phyloP scores from a whole-genome alignment of 2,797 vertebrate species.

The Rhabdophis nuchalis region DNA sequence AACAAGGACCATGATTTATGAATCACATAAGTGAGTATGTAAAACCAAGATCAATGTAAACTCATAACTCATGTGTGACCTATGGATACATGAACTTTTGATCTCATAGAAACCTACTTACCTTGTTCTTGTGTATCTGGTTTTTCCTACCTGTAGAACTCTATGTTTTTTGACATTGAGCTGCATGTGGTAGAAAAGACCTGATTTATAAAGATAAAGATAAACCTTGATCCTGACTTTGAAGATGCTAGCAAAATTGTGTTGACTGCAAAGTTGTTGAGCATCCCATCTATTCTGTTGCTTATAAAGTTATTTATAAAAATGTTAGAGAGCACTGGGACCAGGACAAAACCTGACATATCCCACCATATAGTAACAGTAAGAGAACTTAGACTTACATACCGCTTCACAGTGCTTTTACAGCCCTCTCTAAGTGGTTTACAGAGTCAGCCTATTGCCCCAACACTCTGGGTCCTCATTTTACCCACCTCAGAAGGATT shows the following conservation, averaged over 20 bases:
- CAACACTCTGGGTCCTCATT: too few relatives aligned
- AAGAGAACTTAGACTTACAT: too few relatives aligned
- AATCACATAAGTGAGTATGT: neutral
- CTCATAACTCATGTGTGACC: neutral
- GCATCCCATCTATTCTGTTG: neutral
- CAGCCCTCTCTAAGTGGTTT: too few relatives aligned
- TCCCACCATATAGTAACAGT: neutral
- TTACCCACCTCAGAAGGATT: too few relatives aligned
- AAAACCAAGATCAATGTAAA: neutral
- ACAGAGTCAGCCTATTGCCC: too few relatives aligned
- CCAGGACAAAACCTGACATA: neutral
- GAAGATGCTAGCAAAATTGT: neutral
- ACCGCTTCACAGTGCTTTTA: too few relatives aligned
- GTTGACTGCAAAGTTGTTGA: neutral
- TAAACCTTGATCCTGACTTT: neutral
- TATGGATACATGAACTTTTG: neutral
- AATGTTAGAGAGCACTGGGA: neutral
- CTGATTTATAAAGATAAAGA: neutral
- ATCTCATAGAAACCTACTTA: neutral
- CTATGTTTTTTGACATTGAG: neutral
- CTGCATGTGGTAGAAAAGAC: neutral
- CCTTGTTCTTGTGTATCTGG: neutral
- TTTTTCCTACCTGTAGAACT: neutral
- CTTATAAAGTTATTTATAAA: neutral
- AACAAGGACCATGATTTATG: neutral